Conservation (phyloP, 2,113 vertebrate species). For the Xerus inauris region DNA sequence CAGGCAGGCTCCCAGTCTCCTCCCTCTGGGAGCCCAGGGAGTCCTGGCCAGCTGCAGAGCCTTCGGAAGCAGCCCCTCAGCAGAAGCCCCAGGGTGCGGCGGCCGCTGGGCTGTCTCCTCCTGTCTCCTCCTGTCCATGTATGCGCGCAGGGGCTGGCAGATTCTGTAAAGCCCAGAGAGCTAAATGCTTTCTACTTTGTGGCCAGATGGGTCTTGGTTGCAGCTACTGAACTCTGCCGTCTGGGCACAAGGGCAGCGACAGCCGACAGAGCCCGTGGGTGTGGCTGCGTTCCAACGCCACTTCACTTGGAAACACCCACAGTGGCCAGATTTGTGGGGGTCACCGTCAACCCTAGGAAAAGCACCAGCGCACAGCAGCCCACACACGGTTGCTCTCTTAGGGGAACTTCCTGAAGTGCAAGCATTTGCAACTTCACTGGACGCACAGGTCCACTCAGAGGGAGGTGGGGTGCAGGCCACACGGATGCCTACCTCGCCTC, state of each 20-base stretch:
- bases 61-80: no score
- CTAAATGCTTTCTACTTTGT: neutral
- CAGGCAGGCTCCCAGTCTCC: no score
- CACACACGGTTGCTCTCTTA: no score
- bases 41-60: no score
- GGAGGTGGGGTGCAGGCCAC: no score
- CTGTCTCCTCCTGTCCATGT: neutral
- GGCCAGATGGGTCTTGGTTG: neutral
- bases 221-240: no score
- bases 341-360: fast-evolving
- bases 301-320: neutral
- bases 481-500: no score
- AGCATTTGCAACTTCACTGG: neutral
- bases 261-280: fast-evolving
- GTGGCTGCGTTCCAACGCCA: neutral
- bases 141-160: neutral
- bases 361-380: no score
- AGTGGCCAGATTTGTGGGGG: neutral
- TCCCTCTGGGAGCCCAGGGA: neutral
- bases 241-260: neutral
- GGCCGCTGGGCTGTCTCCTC: neutral
- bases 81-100: no score
- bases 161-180: neutral
- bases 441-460: no score
- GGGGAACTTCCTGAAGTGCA: fast-evolving